Conservation (phyloP, 2,888 invertebrate genomes). For the Drosophila mulleri region DNA sequence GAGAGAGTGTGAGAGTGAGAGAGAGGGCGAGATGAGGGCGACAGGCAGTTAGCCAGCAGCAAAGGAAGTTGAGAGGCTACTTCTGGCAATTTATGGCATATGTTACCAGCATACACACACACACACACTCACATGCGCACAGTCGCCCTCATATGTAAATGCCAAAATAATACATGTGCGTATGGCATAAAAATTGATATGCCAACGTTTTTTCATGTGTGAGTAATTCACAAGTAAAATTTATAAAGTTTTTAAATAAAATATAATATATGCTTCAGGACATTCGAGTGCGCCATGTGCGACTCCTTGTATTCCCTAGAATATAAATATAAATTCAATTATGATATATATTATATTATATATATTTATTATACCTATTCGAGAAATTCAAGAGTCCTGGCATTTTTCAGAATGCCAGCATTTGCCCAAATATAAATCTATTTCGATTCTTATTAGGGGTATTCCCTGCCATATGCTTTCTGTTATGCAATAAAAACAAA, state of each 20-base stretch:
- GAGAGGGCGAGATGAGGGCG: constrained; percentile 37
- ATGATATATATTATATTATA: background rate
- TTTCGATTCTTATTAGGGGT: no score
- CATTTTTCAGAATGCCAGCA: no score
- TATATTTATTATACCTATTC: background rate
- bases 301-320: background rate
- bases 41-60: constrained; percentile 28
- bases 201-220: constrained; percentile 77
- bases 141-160: constrained; percentile 66
- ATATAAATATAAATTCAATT: no score
- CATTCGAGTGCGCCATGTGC: background rate
- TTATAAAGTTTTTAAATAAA: constrained; percentile 77
- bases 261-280: constrained; percentile 51
- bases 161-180: constrained; percentile 79
- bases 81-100: constrained; percentile 78
- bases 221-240: constrained; percentile 79
- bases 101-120: constrained; percentile 60
- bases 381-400: no score
- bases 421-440: no score
- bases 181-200: constrained; percentile 78
- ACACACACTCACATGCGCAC: constrained; percentile 13
- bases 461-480: no score
- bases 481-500: no score
- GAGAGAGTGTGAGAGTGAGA: background rate
- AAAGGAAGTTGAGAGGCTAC: constrained; percentile 64